Base-by-base conservation (phyloP, 2,888 invertebrate species). In the Melieria omissa region DNA sequence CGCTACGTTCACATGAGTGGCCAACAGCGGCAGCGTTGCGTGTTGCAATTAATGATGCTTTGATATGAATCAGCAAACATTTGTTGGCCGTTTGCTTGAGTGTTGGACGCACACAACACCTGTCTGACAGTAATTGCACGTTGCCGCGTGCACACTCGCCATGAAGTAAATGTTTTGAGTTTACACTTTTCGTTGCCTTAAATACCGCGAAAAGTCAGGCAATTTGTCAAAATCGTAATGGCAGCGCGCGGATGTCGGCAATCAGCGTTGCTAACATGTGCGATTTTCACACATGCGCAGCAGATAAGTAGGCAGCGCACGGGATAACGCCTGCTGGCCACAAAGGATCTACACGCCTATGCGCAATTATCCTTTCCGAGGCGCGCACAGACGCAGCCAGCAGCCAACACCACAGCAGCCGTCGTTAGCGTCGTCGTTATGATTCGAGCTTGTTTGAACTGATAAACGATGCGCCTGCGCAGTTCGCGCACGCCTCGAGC, bases 401-500 rank as follows among this genome's bases (percentile, higher is more conserved):
- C 52, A 42, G 42, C 42, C 64, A 29, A 4, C 52, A 29, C 29
- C 29, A 3, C 29, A 29, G 29, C 29, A 29, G 29, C 29, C 29
- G 29, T 29, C 29, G 29, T 29, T 29, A 29, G 29, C 29, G 29
- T 29, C 29, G 29, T 29, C 2, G 29, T 29, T 29, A 29, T 29
- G 77, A 74, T 74, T 78, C 79, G 5, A 80, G 70, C 80, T 81
- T 81, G 82, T 81, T 81, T 81, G 81, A 80, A 79, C 81, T 81
- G 82, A 81, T 81, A 81, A 81, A 81, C 29, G 29, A 29, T 29
- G 29, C 29, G 29, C 29, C 29, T 81, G 81, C 79, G 76, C 75
- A 73, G 70, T 72, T 69, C 57, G 6, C 8, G 29, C 29, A 49
- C 77, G 76, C 75, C 79, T 79, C 70, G 70, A 45, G 54, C 61